These are phyloP conservation scores for Sus scrofa DNA, from an alignment of 2,113 vertebrate species.

Conservation along the genomic window DNA sequence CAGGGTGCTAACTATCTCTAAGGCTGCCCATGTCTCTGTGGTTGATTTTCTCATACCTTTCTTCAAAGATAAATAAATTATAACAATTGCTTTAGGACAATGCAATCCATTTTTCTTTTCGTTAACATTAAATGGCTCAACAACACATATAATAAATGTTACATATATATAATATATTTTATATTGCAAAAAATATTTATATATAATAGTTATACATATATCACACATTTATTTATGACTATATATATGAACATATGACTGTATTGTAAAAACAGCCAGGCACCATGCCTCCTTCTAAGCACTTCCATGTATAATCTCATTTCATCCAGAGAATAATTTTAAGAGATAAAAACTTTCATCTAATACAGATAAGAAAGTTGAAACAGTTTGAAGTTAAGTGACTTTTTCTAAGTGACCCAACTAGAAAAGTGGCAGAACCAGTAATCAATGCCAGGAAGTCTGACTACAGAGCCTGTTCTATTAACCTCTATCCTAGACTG, in stretches of 20 bases:
- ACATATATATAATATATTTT: background rate
- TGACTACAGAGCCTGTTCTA: background rate
- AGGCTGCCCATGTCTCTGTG: background rate
- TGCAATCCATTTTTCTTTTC: background rate
- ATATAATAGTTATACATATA: background rate
- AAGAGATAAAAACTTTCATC: background rate
- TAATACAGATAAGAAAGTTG: background rate
- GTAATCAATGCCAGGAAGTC: background rate
- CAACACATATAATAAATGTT: background rate
- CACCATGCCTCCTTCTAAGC: background rate
- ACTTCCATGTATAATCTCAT: background rate
- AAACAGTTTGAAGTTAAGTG: background rate
- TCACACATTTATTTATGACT: no score
- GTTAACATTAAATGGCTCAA: background rate
- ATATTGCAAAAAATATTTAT: background rate
- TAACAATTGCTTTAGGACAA: conserved; percentile 30
- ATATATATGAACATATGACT: background rate
- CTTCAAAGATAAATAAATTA: conserved; percentile 40
- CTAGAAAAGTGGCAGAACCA: background rate
- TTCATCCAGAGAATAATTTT: background rate
- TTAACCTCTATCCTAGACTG: rapidly evolving
- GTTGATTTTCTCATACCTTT: background rate
- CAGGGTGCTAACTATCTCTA: background rate
- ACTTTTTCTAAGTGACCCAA: background rate
- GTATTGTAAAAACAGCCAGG: background rate